phyloP scores from a whole-genome alignment of 2,888 invertebrate genomes.

The Agrotis exclamationis region DNA sequence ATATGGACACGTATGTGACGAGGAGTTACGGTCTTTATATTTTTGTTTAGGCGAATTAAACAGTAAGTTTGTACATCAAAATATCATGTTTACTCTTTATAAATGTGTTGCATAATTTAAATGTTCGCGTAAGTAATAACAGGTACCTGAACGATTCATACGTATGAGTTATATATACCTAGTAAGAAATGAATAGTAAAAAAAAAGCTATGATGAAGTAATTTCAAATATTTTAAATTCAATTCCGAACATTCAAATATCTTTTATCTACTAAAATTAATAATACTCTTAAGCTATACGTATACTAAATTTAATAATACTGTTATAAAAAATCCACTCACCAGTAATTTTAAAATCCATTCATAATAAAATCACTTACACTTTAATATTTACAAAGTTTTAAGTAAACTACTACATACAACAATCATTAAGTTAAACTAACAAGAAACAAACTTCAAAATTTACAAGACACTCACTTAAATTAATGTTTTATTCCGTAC shows the following conservation, averaged over 20 bases:
- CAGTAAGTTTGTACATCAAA: background rate
- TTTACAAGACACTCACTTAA: slow-evolving; percentile 55
- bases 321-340: slow-evolving; percentile 45
- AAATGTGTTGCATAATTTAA: background rate
- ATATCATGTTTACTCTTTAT: background rate
- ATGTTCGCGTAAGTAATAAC: background rate
- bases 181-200: too few relatives aligned
- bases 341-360: slow-evolving; percentile 62
- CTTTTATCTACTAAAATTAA: too few relatives aligned
- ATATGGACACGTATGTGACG: slow-evolving; percentile 1
- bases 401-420: slow-evolving; percentile 39
- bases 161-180: too few relatives aligned
- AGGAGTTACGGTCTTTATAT: background rate
- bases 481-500: slow-evolving; percentile 48
- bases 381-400: slow-evolving; percentile 58
- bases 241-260: background rate
- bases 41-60: background rate
- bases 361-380: slow-evolving; percentile 52
- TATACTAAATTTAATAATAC: background rate
- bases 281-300: too few relatives aligned
- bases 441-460: slow-evolving; percentile 50
- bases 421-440: slow-evolving; percentile 36
- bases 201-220: too few relatives aligned
- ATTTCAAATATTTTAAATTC: too few relatives aligned
- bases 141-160: background rate